Base-by-base conservation (phyloP, 2,113 vertebrate species). In the Tragelaphus strepsiceros region DNA sequence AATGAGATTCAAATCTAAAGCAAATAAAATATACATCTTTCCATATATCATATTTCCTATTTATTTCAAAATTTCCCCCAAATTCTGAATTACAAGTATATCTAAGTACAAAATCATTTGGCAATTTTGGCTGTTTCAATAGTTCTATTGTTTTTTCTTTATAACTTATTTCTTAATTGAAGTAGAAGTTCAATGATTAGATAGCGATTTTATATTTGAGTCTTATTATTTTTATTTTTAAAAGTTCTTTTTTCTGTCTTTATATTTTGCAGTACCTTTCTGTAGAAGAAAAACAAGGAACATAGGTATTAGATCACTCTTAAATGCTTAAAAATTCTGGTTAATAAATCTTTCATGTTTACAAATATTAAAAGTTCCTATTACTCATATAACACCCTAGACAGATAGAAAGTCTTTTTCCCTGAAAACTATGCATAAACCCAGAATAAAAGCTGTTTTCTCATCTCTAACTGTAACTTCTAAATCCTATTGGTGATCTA, bases 271-370 rank as follows among this genome's bases (percentile, higher is more conserved):
- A 90, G 2, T 74, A 39, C 78, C 62, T 97, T 74, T 94, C 14
- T 64, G 21, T 17, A 71, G 32, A 81, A 5, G 2, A 3, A 88
- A 80, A 94, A 21, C 19, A 4, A 93, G 39, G 22, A 58, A 89
- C 4, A 7, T 6, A 1, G 7, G 1, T 26, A 62, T 62, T 87
- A 78, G 3, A 92, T 43, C 94, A 62, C 77, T 92, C 30, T 80
- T 92, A 74, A 90, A 11, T 84, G 32, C 15, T 83, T 98, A 84
- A 86, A 93, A 96, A 71, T 80, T 89, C 84, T 71, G 16, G 14
- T 71, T 22, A n/a, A 61, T 61, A 81, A 64, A 61, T 92, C 7
- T 93, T 92, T 85, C 88, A 64, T 91, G 24, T 8, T 81, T 86
- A 84, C 80, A 90, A 93, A 56, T 39, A 84, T 90, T 84, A 80